Evolutionary conservation across 2,888 invertebrate species (phyloP).

Genomic region (Lathronympha strigana): DNA sequence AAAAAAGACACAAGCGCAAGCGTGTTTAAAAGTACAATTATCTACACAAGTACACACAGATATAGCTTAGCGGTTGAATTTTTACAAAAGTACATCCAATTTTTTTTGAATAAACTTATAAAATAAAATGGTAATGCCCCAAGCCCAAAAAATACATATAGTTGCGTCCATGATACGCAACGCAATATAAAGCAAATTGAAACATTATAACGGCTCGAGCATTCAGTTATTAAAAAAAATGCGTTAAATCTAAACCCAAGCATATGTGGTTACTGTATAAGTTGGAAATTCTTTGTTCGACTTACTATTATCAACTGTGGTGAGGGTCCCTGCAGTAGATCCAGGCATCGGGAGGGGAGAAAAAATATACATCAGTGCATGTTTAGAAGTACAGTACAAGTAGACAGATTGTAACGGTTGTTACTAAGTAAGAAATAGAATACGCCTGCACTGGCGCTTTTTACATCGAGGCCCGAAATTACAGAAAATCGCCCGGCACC

Average conservation of each 20-base stretch:
- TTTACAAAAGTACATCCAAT: too few species aligned
- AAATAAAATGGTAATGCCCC: background rate
- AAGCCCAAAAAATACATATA: background rate
- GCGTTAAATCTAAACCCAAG: background rate
- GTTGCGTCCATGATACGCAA: background rate
- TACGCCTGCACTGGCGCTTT: background rate
- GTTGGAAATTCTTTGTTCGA: conserved; percentile 44
- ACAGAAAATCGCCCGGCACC: too few species aligned
- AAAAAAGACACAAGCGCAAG: too few species aligned
- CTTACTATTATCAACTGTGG: conserved; percentile 84
- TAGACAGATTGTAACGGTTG: conserved; percentile 16
- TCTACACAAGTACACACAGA: too few species aligned
- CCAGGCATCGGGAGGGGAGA: conserved; percentile 58
- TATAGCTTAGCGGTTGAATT: too few species aligned
- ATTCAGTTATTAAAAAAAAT: too few species aligned
- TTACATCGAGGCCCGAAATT: too few species aligned
- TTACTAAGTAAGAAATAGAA: background rate
- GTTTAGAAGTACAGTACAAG: conserved; percentile 39
- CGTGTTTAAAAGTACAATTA: too few species aligned
- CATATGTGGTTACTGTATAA: background rate
- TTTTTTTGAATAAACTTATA: too few species aligned
- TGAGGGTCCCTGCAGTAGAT: conserved; percentile 72
- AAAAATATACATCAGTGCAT: conserved; percentile 60
- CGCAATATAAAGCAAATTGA: conserved; percentile 6
- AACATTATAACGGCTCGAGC: background rate